Evolutionary conservation across 30 jellyfish, hydroid and myxozoan species (phyloP).

Genomic region (Hydra vulgaris): DNA sequence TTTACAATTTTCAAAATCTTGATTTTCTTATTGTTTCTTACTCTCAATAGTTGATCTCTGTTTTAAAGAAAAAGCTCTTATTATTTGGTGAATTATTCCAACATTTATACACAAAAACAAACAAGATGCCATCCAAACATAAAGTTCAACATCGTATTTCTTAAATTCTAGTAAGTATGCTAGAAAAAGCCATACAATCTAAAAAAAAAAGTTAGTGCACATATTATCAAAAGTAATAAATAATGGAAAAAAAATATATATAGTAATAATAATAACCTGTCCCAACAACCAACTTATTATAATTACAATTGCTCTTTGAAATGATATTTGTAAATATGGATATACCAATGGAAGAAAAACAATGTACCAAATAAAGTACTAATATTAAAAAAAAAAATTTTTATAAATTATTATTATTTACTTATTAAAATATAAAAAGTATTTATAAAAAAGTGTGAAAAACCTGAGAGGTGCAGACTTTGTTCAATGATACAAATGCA

Average conservation of each 20-base stretch:
- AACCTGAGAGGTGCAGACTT: slow-evolving; percentile 99
- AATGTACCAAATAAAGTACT: slow-evolving; percentile 96
- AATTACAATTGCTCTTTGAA: slow-evolving; percentile 13
- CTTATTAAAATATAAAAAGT: no score
- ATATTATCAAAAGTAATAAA: not conserved
- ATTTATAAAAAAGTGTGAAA: not conserved
- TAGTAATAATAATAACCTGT: slow-evolving; percentile 46
- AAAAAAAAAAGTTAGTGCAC: not conserved
- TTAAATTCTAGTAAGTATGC: slow-evolving; percentile 77
- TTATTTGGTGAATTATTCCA: slow-evolving; percentile 25
- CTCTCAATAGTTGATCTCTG: not conserved
- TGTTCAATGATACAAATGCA: slow-evolving; percentile 94
- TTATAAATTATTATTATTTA: not conserved
- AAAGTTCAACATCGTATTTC: slow-evolving; percentile 24
- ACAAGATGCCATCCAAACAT: slow-evolving; percentile 88
- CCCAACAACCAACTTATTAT: slow-evolving; percentile 53
- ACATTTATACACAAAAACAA: slow-evolving; percentile 45
- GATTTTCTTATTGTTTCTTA: not conserved
- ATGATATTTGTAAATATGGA: slow-evolving; percentile 27
- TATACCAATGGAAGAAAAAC: slow-evolving; percentile 71
- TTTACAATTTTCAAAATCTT: no score
- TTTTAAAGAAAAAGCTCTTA: slow-evolving; percentile 1
- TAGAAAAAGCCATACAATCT: slow-evolving; percentile 72
- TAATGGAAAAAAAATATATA: not conserved
- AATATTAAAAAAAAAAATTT: not conserved